phyloP scores from a whole-genome alignment of 2,888 invertebrate species.

The Callinectes sapidus region DNA sequence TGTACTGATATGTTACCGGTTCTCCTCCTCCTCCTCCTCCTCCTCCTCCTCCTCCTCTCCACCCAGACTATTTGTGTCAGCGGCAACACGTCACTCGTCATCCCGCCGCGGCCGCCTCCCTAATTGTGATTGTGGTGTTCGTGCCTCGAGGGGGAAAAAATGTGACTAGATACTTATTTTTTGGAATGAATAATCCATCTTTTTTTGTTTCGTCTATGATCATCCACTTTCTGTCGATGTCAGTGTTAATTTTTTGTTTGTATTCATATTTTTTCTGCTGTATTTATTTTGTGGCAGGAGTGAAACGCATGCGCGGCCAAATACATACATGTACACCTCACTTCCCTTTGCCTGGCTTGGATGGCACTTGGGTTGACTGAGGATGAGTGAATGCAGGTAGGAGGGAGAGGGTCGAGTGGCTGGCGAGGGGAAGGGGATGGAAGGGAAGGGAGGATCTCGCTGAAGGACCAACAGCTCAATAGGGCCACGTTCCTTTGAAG shows the following conservation, averaged over 20 bases:
- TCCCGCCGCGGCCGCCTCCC: background rate
- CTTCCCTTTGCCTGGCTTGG: background rate
- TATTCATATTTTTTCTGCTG: background rate
- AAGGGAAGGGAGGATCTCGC: background rate
- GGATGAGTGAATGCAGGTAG: constrained; percentile 11
- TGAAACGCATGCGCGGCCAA: background rate
- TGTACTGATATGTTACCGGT: background rate
- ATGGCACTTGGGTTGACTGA: background rate
- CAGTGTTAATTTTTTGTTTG: background rate
- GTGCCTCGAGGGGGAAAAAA: background rate
- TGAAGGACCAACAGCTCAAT: constrained; percentile 31
- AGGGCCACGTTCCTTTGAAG: constrained; percentile 39
- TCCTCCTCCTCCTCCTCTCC: background rate
- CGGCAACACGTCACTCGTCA: background rate
- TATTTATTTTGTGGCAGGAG: background rate
- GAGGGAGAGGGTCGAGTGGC: background rate
- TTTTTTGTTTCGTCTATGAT: background rate
- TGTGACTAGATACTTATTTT: background rate
- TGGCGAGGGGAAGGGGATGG: background rate
- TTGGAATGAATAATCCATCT: constrained; percentile 14
- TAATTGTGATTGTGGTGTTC: constrained; percentile 8
- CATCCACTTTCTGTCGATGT: background rate
- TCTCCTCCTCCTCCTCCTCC: background rate
- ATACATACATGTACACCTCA: no score
- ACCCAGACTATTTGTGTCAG: background rate